Percentiles rank a stretch among this genome's conserved stretches.
Conservation (phyloP, 2,888 invertebrate species). For the Drosophila bunnanda region DNA sequence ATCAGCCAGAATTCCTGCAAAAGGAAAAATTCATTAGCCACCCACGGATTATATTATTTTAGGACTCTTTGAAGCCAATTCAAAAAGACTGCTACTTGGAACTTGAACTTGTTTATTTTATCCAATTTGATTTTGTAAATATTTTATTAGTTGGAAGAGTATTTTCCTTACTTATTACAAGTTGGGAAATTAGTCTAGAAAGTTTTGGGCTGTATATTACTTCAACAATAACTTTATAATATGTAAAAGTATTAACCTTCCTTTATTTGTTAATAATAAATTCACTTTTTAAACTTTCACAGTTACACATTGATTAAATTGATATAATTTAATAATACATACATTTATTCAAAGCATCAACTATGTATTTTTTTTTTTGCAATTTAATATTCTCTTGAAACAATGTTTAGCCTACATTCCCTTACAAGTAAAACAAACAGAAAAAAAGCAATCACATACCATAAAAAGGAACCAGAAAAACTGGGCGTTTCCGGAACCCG, state of each 20-base stretch:
- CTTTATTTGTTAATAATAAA: not conserved
- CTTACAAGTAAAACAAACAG: not conserved
- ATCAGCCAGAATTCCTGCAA: slow-evolving; percentile 30
- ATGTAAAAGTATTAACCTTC: not conserved
- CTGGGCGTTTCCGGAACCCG: slow-evolving; percentile 69
- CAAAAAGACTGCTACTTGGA: not conserved
- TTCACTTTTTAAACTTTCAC: not conserved
- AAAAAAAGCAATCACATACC: slow-evolving; percentile 13
- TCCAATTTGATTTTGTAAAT: no score
- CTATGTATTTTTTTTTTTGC: not conserved
- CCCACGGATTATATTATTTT: slow-evolving; percentile 2
- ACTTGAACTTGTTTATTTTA: not conserved
- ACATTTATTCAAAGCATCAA: not conserved
- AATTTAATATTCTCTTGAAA: not conserved
- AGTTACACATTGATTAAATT: not conserved
- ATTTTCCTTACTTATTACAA: not conserved
- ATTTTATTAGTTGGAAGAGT: not conserved
- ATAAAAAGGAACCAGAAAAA: slow-evolving; percentile 43
- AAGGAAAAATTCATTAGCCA: slow-evolving; percentile 23
- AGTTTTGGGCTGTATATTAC: no score
- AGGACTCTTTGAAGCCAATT: not conserved
- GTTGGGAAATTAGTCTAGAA: no score
- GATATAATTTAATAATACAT: not conserved
- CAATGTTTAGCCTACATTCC: not conserved
- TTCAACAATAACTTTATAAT: not conserved